Evolutionary conservation across 1,140 invertebrate species (phyloP).

Genomic region (Drosophila cardini): DNA sequence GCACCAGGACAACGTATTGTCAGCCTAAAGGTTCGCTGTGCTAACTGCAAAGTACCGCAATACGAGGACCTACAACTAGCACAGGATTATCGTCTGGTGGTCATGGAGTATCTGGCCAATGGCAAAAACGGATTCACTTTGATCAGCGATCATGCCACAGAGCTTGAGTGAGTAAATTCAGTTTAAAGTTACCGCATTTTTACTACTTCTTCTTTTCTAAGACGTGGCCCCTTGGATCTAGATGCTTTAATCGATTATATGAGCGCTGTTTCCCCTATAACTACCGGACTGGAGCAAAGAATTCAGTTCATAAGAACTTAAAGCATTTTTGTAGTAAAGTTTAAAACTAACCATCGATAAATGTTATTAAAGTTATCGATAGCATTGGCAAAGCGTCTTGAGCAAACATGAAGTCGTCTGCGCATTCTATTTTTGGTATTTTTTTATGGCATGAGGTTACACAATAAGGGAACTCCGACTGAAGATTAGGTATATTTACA

Average conservation of each 20-base stretch:
- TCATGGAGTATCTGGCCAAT: constrained; percentile 87
- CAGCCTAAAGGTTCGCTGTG: constrained; percentile 87
- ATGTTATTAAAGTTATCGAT: not conserved
- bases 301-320: constrained; percentile 38
- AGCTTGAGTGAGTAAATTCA: constrained; percentile 51
- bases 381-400: too few species aligned
- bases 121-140: constrained; percentile 88
- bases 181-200: not conserved
- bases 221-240: constrained; percentile 62
- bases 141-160: constrained; percentile 64
- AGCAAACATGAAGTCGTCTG: too few species aligned
- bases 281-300: constrained; percentile 48
- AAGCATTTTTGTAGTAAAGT: not conserved
- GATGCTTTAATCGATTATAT: constrained; percentile 82
- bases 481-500: too few species aligned
- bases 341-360: constrained; percentile 24
- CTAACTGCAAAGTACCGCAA: constrained; percentile 87
- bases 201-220: not conserved
- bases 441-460: too few species aligned
- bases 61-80: constrained; percentile 86
- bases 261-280: constrained; percentile 69
- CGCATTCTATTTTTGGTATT: too few species aligned
- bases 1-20: constrained; percentile 86
- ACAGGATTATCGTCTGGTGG: constrained; percentile 87
- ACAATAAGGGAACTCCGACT: too few species aligned